Percentiles rank a stretch among this genome's conserved stretches.
These are phyloP conservation scores for Stenoptilia bipunctidactyla DNA, from an alignment of 2,888 invertebrate species.

Conservation along the genomic window DNA sequence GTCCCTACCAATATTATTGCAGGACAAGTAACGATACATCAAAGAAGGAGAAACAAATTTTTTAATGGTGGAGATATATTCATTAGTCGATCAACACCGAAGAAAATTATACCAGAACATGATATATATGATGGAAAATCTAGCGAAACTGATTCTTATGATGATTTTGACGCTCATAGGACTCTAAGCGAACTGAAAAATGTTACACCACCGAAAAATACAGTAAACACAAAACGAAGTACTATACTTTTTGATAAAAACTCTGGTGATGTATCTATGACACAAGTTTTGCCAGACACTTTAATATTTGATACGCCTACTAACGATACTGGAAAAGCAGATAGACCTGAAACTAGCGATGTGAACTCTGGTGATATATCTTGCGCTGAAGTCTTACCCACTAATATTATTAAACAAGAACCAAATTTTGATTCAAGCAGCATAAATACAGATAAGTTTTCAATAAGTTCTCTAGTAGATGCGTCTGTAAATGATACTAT, in stretches of 20 bases:
- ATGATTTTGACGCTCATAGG: constrained; percentile 21
- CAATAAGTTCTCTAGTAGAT: too few species aligned
- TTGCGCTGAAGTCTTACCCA: background rate
- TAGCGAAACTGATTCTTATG: constrained; percentile 15
- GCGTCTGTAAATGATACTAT: too few species aligned
- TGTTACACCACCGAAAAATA: constrained; percentile 4
- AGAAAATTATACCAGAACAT: too few species aligned
- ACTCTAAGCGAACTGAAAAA: constrained; percentile 19
- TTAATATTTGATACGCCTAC: background rate
- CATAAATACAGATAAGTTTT: too few species aligned
- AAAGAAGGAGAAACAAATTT: too few species aligned
- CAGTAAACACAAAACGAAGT: constrained; percentile 11
- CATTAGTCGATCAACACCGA: too few species aligned
- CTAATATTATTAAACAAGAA: background rate
- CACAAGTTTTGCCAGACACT: too few species aligned
- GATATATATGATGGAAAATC: constrained; percentile 1
- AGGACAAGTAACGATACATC: too few species aligned
- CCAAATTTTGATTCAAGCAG: too few species aligned
- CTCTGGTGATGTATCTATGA: too few species aligned
- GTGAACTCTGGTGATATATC: too few species aligned
- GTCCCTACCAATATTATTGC: constrained; percentile 17
- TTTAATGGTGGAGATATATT: too few species aligned
- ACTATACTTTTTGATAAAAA: constrained; percentile 18
- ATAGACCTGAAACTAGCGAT: background rate
- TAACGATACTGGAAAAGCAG: constrained; percentile 1